Conservation (phyloP, 2,888 invertebrate species). For the Epsilonema sp. region DNA sequence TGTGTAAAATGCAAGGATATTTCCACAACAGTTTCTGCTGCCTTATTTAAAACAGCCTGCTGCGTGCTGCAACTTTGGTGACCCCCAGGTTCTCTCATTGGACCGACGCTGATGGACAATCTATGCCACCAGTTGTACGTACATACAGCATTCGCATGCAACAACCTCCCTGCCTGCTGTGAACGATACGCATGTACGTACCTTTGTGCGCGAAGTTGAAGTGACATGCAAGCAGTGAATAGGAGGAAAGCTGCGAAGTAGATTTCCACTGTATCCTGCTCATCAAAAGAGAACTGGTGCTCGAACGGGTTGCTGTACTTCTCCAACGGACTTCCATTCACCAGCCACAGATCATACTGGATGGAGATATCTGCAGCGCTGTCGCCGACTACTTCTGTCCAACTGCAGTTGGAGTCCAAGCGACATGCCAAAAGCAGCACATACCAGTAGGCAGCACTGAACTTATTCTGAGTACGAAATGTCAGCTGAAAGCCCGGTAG, state of each 20-base stretch:
- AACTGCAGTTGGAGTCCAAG: constrained; percentile 4
- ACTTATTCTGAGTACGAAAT: constrained; percentile 34
- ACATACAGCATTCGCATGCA: too few relatives aligned
- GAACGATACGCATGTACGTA: too few relatives aligned
- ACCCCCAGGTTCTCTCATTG: too few relatives aligned
- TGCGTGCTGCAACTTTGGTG: too few relatives aligned
- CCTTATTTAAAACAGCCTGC: too few relatives aligned
- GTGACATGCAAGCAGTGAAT: too few relatives aligned
- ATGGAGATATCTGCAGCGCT: constrained; percentile 34
- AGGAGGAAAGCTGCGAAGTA: constrained; percentile 44
- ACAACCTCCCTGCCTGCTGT: too few relatives aligned
- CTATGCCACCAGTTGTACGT: too few relatives aligned
- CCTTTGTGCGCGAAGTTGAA: too few relatives aligned
- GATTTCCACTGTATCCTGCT: constrained; percentile 64
- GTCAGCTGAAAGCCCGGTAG: constrained; percentile 76
- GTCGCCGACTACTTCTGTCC: constrained; percentile 6
- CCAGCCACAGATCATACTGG: constrained; percentile 78
- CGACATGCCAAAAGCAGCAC: constrained; percentile 1
- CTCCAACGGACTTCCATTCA: constrained; percentile 77
- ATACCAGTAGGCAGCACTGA: not conserved
- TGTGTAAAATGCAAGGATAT: too few relatives aligned
- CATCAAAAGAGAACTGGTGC: constrained; percentile 88
- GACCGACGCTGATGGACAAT: too few relatives aligned
- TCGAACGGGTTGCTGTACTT: constrained; percentile 54
- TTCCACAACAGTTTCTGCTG: too few relatives aligned